Conservation (phyloP, 2,113 vertebrate species). For the Leuciscus idus region DNA sequence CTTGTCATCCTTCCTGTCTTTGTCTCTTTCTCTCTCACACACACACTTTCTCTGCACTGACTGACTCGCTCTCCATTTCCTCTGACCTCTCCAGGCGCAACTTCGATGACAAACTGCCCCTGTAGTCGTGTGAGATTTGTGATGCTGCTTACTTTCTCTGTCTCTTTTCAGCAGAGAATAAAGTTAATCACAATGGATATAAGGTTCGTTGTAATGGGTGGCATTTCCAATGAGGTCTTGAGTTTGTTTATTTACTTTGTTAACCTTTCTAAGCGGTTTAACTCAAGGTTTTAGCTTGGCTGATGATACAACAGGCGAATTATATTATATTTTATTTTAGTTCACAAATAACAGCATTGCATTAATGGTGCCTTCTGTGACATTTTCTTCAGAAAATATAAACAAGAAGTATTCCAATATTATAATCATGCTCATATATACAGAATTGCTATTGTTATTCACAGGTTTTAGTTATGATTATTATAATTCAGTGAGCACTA, state of each 20-base stretch:
- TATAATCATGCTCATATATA: background rate
- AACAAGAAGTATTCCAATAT: background rate
- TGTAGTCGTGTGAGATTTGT: conserved; percentile 50
- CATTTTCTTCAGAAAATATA: background rate
- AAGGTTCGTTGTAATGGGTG: background rate
- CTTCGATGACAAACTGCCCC: conserved; percentile 25
- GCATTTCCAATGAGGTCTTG: background rate
- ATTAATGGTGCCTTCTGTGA: background rate
- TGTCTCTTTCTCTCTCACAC: background rate
- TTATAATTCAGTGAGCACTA: background rate
- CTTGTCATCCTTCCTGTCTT: conserved; percentile 6
- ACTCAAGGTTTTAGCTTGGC: background rate
- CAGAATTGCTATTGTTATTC: background rate
- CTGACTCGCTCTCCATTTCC: conserved; percentile 38
- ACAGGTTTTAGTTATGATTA: background rate
- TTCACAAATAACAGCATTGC: background rate
- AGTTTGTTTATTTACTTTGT: background rate
- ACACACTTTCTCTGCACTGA: background rate
- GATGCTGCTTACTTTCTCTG: background rate
- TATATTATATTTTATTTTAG: background rate
- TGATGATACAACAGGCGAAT: background rate
- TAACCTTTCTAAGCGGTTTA: too few relatives aligned
- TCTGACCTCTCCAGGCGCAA: conserved; percentile 42
- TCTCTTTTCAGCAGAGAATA: conserved; percentile 16
- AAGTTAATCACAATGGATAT: conserved; percentile 8